Conservation (phyloP, 1,140 invertebrate species). For the Apis mellifera region DNA sequence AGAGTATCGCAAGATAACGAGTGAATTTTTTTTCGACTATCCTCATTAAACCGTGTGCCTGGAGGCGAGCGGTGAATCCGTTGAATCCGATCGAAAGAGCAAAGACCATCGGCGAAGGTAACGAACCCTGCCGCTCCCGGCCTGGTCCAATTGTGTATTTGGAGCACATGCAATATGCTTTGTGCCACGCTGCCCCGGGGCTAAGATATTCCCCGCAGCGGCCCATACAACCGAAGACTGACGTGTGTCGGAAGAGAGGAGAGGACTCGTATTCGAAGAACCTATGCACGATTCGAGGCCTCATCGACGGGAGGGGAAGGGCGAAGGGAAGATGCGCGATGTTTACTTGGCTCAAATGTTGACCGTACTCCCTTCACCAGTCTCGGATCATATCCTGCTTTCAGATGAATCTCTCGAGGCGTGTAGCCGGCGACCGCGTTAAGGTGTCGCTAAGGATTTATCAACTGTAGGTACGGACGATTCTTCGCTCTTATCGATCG, state of each 20-base stretch:
- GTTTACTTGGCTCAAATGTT: slow-evolving; percentile 76
- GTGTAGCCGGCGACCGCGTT: slow-evolving; percentile 10
- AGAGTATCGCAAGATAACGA: slow-evolving; percentile 35
- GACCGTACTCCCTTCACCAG: slow-evolving; percentile 68
- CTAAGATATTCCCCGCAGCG: slow-evolving; percentile 56
- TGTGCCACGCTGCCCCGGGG: slow-evolving; percentile 54
- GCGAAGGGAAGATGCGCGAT: slow-evolving; percentile 42
- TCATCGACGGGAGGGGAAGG: slow-evolving; percentile 34
- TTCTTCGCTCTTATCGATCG: too few relatives aligned
- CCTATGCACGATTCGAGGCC: slow-evolving; percentile 53
- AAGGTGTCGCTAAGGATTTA: neutral
- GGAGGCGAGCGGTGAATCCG: slow-evolving; percentile 25
- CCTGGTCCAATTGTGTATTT: slow-evolving; percentile 51
- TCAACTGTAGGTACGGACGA: too few relatives aligned
- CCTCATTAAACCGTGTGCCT: slow-evolving; percentile 48
- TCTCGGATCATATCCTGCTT: slow-evolving; percentile 69
- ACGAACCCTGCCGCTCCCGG: slow-evolving; percentile 42
- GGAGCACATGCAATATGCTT: slow-evolving; percentile 70
- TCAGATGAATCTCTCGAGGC: slow-evolving; percentile 63
- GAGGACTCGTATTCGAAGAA: slow-evolving; percentile 59
- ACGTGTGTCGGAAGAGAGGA: slow-evolving; percentile 52
- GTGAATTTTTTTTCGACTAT: slow-evolving; percentile 49
- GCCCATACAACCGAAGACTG: slow-evolving; percentile 38
- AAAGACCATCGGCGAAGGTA: slow-evolving; percentile 56
- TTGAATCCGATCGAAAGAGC: slow-evolving; percentile 49